Conservation (phyloP, 2,797 vertebrate species). For the Botia kubotai region DNA sequence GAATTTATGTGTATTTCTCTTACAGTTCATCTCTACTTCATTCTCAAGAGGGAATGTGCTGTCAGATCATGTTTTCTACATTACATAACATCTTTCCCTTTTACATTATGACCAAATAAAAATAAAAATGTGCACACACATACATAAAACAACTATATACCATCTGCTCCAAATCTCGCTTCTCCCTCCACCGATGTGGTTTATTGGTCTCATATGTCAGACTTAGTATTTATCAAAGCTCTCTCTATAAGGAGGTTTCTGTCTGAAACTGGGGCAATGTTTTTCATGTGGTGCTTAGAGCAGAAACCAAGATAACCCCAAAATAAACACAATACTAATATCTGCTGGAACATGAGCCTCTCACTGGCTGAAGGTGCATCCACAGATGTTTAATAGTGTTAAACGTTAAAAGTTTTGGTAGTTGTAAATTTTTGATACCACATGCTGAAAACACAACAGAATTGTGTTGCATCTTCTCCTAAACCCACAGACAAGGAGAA, state of each 20-base stretch:
- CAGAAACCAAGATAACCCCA: conserved; percentile 59
- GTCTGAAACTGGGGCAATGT: conserved; percentile 73
- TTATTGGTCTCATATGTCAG: conserved; percentile 55
- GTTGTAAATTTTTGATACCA: conserved; percentile 81
- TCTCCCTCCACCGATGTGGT: conserved; percentile 36
- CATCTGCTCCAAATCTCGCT: conserved; percentile 31
- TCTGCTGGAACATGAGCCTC: conserved; percentile 75
- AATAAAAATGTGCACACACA: conserved; percentile 46
- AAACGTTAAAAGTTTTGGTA: conserved; percentile 68
- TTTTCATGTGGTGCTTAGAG: conserved; percentile 11
- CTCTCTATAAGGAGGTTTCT: conserved; percentile 67
- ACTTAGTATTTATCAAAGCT: background rate
- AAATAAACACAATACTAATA: conserved; percentile 72
- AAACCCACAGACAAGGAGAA: conserved; percentile 75
- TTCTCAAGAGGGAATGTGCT: conserved; percentile 62
- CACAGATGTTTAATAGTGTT: conserved; percentile 68
- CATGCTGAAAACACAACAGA: conserved; percentile 85
- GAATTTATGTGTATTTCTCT: conserved; percentile 46
- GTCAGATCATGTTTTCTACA: conserved; percentile 21
- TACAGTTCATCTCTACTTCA: conserved; percentile 68
- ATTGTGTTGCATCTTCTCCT: conserved; percentile 71
- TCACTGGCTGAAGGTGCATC: conserved; percentile 68
- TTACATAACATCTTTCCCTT: conserved; percentile 62
- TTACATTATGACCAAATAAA: conserved; percentile 62
- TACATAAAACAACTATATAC: conserved; percentile 46